Evolutionary conservation across 2,888 invertebrate genomes (phyloP).

Genomic region (Papilio protenor): DNA sequence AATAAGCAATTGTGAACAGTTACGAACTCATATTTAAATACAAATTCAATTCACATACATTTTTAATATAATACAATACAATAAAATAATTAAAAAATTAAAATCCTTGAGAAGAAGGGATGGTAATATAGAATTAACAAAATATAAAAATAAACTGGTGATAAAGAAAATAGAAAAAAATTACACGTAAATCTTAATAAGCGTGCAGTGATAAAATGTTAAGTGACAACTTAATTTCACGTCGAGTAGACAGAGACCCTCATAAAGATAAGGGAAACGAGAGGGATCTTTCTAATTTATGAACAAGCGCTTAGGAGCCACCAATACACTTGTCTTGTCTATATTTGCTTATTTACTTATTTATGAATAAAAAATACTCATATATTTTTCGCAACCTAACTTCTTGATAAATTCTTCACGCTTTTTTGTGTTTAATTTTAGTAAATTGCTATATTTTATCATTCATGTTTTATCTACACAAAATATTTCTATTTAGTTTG

Average conservation of each 20-base stretch:
- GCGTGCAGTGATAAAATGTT: conserved; percentile 32
- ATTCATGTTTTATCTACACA: neutral
- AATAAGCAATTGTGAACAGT: neutral
- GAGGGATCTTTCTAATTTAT: conserved; percentile 26
- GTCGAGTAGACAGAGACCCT: conserved; percentile 36
- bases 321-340: conserved; percentile 12
- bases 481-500: conserved; percentile 21
- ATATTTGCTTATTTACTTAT: conserved; percentile 5
- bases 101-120: too few relatives aligned
- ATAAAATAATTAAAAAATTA: neutral
- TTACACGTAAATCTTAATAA: conserved; percentile 26
- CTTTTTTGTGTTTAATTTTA: neutral
- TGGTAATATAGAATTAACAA: neutral
- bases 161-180: conserved; percentile 17
- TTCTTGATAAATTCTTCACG: neutral
- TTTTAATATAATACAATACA: too few relatives aligned
- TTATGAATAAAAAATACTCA: neutral
- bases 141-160: neutral
- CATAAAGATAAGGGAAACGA: conserved; percentile 35
- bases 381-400: neutral
- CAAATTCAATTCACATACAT: too few relatives aligned
- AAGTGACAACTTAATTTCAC: conserved; percentile 36
- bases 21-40: too few relatives aligned
- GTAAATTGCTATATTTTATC: neutral
- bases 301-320: conserved; percentile 31